phyloP scores from a whole-genome alignment of 2,797 vertebrate genomes.

The Alosa sapidissima region DNA sequence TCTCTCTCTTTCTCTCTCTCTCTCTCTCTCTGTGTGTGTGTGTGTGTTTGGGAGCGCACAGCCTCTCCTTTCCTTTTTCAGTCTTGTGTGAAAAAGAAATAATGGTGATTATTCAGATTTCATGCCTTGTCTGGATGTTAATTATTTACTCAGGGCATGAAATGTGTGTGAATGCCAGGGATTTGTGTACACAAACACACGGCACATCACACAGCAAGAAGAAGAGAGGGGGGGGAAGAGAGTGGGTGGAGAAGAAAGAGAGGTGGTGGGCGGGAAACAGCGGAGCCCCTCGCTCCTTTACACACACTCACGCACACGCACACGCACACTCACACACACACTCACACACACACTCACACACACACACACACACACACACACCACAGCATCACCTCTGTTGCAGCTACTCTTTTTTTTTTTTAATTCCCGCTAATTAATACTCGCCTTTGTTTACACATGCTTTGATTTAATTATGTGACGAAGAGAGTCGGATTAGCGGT shows the following conservation, averaged over 20 bases:
- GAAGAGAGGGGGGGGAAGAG: conserved; percentile 46
- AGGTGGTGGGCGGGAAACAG: conserved; percentile 12
- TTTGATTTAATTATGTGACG: conserved; percentile 97
- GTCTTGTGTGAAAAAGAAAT: conserved; percentile 62
- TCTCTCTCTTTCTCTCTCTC: conserved; percentile 17
- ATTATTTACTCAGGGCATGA: conserved; percentile 80
- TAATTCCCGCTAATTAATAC: conserved; percentile 81
- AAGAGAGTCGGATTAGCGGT: conserved; percentile 93
- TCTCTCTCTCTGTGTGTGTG: not conserved
- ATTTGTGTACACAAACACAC: conserved; percentile 79
- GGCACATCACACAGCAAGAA: conserved; percentile 66
- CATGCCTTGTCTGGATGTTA: conserved; percentile 79
- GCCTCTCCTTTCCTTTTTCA: conserved; percentile 54
- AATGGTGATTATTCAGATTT: conserved; percentile 79
- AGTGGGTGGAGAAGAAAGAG: conserved; percentile 28
- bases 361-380: not conserved
- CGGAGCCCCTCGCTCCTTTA: not conserved
- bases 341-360: not conserved
- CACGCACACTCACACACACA: conserved; percentile 14
- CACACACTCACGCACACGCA: conserved; percentile 48
- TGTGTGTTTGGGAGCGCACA: conserved; percentile 48
- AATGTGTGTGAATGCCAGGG: conserved; percentile 75
- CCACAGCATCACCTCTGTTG: conserved; percentile 33
- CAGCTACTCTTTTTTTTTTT: conserved; percentile 45
- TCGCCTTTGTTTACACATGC: conserved; percentile 94